Conservation (phyloP, 37 sponge, comb jelly and placozoan genomes). For the Diacarnus erythraeanus region DNA sequence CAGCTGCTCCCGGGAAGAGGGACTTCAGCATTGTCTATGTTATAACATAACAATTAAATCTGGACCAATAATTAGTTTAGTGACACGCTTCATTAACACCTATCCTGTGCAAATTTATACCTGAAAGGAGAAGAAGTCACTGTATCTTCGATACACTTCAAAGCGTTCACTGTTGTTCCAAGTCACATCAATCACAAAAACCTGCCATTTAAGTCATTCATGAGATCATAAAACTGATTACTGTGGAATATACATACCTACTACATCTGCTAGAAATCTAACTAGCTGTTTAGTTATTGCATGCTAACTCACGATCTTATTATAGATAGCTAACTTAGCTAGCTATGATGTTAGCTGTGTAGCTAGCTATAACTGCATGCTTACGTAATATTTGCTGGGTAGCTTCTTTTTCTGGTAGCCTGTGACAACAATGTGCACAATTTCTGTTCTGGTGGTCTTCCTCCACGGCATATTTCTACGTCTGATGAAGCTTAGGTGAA, state of each 20-base stretch:
- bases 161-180: constrained; percentile 68
- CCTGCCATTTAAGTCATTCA: constrained; percentile 51
- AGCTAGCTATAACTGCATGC: neutral
- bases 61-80: no score
- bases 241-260: no score
- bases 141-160: constrained; percentile 79
- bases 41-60: neutral
- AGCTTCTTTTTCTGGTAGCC: constrained; percentile 72
- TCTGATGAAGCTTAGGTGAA: no score
- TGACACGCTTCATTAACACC: neutral
- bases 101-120: constrained; percentile 19
- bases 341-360: neutral
- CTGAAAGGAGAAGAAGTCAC: constrained; percentile 82
- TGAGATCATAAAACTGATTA: no score
- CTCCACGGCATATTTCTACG: constrained; percentile 39
- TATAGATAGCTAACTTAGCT: neutral
- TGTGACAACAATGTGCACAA: constrained; percentile 63
- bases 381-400: constrained; percentile 79
- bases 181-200: constrained; percentile 70
- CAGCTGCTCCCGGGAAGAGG: constrained; percentile 67
- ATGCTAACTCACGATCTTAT: no score
- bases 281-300: no score
- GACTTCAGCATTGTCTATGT: constrained; percentile 48
- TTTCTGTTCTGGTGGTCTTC: constrained; percentile 9
- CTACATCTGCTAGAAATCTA: no score